Conservation (phyloP, 2,113 vertebrate species). For the Pyxicephalus adspersus region DNA sequence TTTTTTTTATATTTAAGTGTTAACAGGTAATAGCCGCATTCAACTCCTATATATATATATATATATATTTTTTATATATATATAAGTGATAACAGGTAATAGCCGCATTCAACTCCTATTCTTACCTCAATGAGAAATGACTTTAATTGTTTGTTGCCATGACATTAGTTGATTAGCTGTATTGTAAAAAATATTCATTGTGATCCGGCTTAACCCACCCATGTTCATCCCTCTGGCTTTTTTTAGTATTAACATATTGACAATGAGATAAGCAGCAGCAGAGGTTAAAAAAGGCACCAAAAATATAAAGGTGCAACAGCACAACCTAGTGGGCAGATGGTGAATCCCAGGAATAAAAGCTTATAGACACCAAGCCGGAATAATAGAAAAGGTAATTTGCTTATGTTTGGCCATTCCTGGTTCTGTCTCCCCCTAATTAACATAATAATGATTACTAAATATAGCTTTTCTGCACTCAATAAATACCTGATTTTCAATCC, state of each 20-base stretch:
- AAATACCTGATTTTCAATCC: too few relatives aligned
- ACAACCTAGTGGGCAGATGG: constrained; percentile 32
- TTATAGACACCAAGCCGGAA: too few relatives aligned
- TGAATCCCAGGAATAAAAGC: too few relatives aligned
- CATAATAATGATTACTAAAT: too few relatives aligned
- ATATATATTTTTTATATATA: not conserved
- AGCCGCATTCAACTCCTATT: not conserved
- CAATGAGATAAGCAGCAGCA: not conserved
- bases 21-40: not conserved
- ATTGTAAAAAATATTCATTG: constrained; percentile 18
- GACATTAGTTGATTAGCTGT: constrained; percentile 30
- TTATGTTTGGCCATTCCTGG: too few relatives aligned
- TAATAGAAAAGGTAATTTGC: too few relatives aligned
- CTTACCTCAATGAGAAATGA: not conserved
- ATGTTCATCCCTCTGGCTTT: not conserved
- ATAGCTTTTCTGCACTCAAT: too few relatives aligned
- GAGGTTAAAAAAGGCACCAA: not conserved
- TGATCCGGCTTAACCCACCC: constrained; percentile 10
- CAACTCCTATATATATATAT: not conserved
- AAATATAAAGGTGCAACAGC: constrained; percentile 9
- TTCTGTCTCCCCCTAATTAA: too few relatives aligned
- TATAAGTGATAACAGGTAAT: not conserved
- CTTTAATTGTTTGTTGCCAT: constrained; percentile 38
- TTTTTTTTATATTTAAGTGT: not conserved
- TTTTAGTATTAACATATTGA: constrained; percentile 17